phyloP scores from a whole-genome alignment of 92 coral and sea anemone genomes.

The Diadumene lineata region DNA sequence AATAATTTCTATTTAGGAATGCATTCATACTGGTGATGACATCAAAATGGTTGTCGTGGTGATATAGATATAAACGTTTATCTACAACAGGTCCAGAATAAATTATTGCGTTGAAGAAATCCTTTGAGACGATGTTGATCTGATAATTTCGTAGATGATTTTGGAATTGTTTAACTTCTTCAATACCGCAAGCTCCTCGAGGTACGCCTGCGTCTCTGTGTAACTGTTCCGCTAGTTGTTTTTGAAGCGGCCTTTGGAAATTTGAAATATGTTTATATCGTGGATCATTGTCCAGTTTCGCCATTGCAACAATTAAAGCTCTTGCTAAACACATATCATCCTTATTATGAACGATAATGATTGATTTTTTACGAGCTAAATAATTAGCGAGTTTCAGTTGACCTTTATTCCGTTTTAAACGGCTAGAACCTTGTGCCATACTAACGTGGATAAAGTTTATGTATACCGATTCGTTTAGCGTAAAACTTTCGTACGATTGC shows the following conservation, averaged over 20 bases:
- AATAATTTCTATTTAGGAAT: constrained; percentile 32
- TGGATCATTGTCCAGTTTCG: too few species aligned
- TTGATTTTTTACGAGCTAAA: constrained; percentile 7
- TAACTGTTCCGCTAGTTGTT: too few species aligned
- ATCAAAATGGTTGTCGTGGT: too few species aligned
- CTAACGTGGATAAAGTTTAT: constrained; percentile 38
- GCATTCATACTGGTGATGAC: constrained; percentile 49
- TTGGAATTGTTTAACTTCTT: too few species aligned
- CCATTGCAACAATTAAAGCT: constrained; percentile 44
- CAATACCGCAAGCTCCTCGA: too few species aligned
- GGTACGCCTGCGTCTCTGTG: constrained; percentile 31
- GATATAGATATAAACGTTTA: too few species aligned
- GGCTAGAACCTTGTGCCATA: constrained; percentile 35
- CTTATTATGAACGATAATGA: constrained; percentile 35
- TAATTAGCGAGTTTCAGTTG: constrained; percentile 29
- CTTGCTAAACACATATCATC: constrained; percentile 46
- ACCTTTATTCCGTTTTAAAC: constrained; percentile 9
- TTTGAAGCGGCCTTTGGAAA: background rate
- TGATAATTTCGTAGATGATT: constrained; percentile 22
- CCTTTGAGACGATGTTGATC: too few species aligned
- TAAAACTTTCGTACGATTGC: too few species aligned
- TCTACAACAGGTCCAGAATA: constrained; percentile 51
- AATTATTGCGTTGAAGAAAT: constrained; percentile 42
- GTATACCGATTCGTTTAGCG: constrained; percentile 19
- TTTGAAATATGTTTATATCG: background rate